Evolutionary conservation across 2,797 vertebrate species (phyloP), one percentile per base, ranked within the genome.

Genomic region (Pogonophryne albipinna): DNA sequence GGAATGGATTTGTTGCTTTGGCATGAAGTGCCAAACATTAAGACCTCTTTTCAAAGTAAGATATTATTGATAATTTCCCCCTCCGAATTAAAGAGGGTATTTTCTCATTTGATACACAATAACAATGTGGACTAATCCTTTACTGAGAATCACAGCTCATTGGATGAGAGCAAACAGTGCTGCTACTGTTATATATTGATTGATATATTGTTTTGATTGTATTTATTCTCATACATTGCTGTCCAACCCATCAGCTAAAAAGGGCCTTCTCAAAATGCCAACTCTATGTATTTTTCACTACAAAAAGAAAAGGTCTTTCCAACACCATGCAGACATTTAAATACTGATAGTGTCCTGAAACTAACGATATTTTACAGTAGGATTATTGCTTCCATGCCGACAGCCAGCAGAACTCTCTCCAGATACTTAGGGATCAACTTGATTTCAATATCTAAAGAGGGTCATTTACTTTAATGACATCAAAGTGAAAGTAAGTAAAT

Each of bases 211-310:
- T 75, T 53, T 74, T 68, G 9, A 44, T 31, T 46, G 62, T 49
- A 38, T 63, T 63, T 17, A 63, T 34, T 49, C 68, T 79, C 42
- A 71, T 50, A 76, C n/a, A 66, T 50, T 77, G n/a, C 20, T 72
- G 34, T 71, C 71, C 14, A 73, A 50, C 27, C 41, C 62, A 49
- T 61, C 47, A 47, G 62, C 41, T 45, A 47, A 68, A 74, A 76
- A 38, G 51, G 81, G 67, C 75, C 71, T 74, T 81, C 74, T 78
- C 42, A 52, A 38, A 81, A 91, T 83, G 89, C 78, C 81, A 85
- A 31, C 75, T 66, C 60, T 53, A 66, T 83, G 84, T 57, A 81
- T 78, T 74, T 65, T 83, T 84, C 31, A 53, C 45, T 60, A 71
- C 51, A 71, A 79, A 87, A 83, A 78, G 23, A 71, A 85, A 85